phyloP scores from a whole-genome alignment of 2,113 vertebrate species.

The Platichthys flesus region DNA sequence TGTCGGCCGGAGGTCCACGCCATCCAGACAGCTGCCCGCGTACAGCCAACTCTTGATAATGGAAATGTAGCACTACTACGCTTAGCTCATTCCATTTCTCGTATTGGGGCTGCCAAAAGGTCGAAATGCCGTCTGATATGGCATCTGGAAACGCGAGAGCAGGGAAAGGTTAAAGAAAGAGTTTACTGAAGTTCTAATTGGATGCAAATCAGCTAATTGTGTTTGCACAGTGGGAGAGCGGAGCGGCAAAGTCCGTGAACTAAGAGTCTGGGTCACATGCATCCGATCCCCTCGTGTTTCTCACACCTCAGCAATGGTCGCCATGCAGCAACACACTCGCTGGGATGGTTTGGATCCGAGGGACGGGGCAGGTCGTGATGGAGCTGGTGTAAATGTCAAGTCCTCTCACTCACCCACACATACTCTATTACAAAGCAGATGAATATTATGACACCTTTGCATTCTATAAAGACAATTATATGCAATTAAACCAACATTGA shows the following conservation, averaged over 20 bases:
- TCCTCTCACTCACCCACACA: constrained; percentile 34
- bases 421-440: constrained; percentile 11
- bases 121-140: constrained; percentile 43
- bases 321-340: constrained; percentile 22
- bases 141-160: constrained; percentile 42
- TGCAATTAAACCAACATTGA: not conserved
- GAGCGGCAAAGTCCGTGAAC: constrained; percentile 15
- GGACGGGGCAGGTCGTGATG: constrained; percentile 19
- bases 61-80: constrained; percentile 58
- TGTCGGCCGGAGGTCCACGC: constrained; percentile 40
- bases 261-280: constrained; percentile 10
- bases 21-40: constrained; percentile 44
- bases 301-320: constrained; percentile 64
- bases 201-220: constrained; percentile 62
- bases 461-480: not conserved
- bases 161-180: constrained; percentile 56
- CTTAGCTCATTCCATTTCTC: constrained; percentile 46
- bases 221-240: constrained; percentile 33
- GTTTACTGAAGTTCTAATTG: constrained; percentile 53
- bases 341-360: constrained; percentile 28
- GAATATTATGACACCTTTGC: not conserved
- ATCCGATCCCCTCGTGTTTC: constrained; percentile 55
- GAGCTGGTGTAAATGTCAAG: constrained; percentile 65
- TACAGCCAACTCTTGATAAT: constrained; percentile 17
- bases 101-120: constrained; percentile 53